A percentile compares a stretch with the other conserved stretches of the same genome.
Conservation (phyloP, 2,113 vertebrate species). For the Thunnus thynnus region DNA sequence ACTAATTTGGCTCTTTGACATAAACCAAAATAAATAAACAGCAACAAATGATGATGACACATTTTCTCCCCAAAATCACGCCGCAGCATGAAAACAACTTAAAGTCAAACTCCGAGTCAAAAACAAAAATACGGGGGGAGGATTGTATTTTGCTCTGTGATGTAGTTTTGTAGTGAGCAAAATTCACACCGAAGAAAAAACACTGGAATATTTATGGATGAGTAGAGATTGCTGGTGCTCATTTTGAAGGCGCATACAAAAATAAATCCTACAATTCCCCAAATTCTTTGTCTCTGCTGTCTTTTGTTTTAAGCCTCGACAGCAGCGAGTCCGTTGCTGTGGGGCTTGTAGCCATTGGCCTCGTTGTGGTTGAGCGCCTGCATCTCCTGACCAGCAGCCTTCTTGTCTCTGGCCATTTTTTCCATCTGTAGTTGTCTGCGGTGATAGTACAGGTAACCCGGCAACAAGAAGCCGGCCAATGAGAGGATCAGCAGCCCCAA, state of each 20-base stretch:
- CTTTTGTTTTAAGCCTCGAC: conserved; percentile 66
- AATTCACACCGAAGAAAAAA: conserved; percentile 37
- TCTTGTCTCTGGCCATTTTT: conserved; percentile 60
- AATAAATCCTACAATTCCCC: conserved; percentile 31
- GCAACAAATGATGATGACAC: conserved; percentile 55
- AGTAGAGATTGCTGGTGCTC: conserved; percentile 15
- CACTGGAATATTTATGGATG: background rate
- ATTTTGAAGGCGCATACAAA: conserved; percentile 40
- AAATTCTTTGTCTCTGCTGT: background rate
- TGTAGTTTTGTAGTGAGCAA: conserved; percentile 16
- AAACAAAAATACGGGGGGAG: background rate
- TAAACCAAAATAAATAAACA: conserved; percentile 65
- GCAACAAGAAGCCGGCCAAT: conserved; percentile 87
- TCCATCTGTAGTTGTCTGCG: conserved; percentile 75
- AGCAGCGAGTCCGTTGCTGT: conserved; percentile 72
- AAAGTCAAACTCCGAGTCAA: conserved; percentile 17
- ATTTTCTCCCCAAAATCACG: conserved; percentile 16
- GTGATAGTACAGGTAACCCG: conserved; percentile 88
- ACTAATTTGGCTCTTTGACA: conserved; percentile 53
- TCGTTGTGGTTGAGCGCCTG: conserved; percentile 63
- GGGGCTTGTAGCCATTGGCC: conserved; percentile 75
- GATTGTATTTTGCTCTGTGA: conserved; percentile 14
- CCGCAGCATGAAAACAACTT: background rate
- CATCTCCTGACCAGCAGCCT: conserved; percentile 50
- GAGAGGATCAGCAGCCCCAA: conserved; percentile 86